Base-by-base conservation (phyloP, 2,797 vertebrate species). In the Falco concolor region DNA sequence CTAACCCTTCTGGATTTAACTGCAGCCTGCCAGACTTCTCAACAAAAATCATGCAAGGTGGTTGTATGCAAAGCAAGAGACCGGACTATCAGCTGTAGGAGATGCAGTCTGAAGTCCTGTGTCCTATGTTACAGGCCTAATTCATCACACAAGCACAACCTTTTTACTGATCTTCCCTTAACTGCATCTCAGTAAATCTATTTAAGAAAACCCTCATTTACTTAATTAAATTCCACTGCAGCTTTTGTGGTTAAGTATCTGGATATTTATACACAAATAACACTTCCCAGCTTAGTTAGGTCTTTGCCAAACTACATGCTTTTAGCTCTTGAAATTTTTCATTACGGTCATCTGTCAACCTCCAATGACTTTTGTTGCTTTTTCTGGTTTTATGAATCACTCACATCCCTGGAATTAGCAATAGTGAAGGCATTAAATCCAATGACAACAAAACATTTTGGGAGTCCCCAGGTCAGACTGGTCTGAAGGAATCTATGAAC, bases 61-160 rank as follows among this genome's bases (percentile, higher is more conserved):
- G 18, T 7, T 63, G 21, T 4, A 42, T 45, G 21, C 54, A 70
- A 68, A 81, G 36, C 49, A 89, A 56, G 21, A 65, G 67, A 6
- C 36, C 8, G 10, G 32, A 44, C 49, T 12, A 11, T 7, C 24
- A 61, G 24, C 45, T 52, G 16, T 6, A 82, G 32, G 23, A 81
- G 42, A 54, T 25, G 30, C 1, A 1, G 0, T 4, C 1, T 2
- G 6, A 24, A 10, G 42, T 40, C 42, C 40, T 25, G n/a, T 12
- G 18, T n/a, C 44, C 69, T 28, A 9, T 8, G 13, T 25, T 47
- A 53, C 3, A 78, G 50, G 7, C 30, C 82, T 30, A 64, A 79
- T 8, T 6, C 34, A 85, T 11, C 40, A 73, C 23, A 63, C 14
- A 14, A 67, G 30, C 6, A 19, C 2, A 3, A 30, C 4, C 69